Evolutionary conservation across 2,797 vertebrate genomes (phyloP).

Genomic region (Nasua narica): DNA sequence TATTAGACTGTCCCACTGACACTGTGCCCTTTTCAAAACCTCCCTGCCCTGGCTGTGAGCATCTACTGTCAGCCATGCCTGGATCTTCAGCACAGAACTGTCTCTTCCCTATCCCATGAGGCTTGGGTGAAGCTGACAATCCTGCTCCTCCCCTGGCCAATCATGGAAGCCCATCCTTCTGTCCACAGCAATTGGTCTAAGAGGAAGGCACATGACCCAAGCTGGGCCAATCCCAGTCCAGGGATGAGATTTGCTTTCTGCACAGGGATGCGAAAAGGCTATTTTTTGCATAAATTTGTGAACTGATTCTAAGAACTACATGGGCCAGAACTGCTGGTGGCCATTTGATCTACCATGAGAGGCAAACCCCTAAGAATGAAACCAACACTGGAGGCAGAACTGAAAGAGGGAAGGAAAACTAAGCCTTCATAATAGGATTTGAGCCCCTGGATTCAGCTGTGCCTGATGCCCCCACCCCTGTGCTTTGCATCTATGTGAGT

Average conservation of each 20-base stretch:
- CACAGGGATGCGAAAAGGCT: background rate
- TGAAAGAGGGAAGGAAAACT: background rate
- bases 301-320: background rate
- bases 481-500: background rate
- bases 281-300: background rate
- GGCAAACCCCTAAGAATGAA: background rate
- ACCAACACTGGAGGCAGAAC: background rate
- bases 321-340: background rate
- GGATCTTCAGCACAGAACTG: background rate
- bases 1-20: background rate
- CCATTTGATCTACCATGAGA: background rate
- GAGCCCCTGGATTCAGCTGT: background rate
- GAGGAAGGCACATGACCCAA: background rate
- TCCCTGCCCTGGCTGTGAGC: background rate
- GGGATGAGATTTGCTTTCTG: background rate
- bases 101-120: background rate
- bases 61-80: too few species aligned
- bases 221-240: background rate
- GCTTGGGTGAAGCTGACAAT: background rate
- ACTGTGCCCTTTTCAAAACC: background rate
- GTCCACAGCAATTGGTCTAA: background rate
- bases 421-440: background rate
- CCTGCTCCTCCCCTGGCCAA: background rate
- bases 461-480: background rate
- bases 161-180: background rate